Evolutionary conservation across 2,888 invertebrate species (phyloP), one percentile per base, ranked within the genome.

Genomic region (Glaucopsyche alexis): DNA sequence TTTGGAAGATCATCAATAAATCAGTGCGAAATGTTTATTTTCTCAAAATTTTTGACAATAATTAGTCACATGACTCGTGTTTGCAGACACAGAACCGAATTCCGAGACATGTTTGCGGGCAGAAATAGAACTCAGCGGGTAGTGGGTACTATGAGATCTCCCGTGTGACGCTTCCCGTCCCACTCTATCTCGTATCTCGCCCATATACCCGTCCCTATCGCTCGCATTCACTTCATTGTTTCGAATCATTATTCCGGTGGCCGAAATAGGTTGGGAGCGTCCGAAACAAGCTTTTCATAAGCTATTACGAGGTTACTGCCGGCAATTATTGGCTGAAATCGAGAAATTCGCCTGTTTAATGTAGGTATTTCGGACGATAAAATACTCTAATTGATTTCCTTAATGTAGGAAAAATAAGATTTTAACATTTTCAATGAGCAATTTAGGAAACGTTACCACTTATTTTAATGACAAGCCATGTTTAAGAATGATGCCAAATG

Each of bases 41-140:
- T 75, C 84, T 84, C 83, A 81, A 83, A 80, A 81, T 81, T 80
- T 75, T 80, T 79, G 82, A 69, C 47, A 69, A 86, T 87, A 88
- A 90, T 92, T 90, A 91, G 90, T 91, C 91, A 91, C 91, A 89
- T 91, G 90, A 90, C 90, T 90, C 85, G 90, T 90, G 87, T 87
- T 89, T 86, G 88, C 89, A 91, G 91, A 92, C 90, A 89, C 87
- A 89, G 89, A 89, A 91, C 89, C 89, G 89, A 89, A 91, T 91
- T 91, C 91, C 92, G 92, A 92, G 92, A 92, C 92, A 91, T 91
- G 90, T 90, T 90, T 81, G 91, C 91, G 91, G 79, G 84, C 90
- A 86, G 85, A 91, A 92, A 92, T 92, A 92, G 91, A 89, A 87
- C 88, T 87, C 86, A 90, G 90, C 90, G 90, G 91, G 87, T 85